phyloP scores from a whole-genome alignment of 1,140 invertebrate species.

The Medauroidea extradentata region DNA sequence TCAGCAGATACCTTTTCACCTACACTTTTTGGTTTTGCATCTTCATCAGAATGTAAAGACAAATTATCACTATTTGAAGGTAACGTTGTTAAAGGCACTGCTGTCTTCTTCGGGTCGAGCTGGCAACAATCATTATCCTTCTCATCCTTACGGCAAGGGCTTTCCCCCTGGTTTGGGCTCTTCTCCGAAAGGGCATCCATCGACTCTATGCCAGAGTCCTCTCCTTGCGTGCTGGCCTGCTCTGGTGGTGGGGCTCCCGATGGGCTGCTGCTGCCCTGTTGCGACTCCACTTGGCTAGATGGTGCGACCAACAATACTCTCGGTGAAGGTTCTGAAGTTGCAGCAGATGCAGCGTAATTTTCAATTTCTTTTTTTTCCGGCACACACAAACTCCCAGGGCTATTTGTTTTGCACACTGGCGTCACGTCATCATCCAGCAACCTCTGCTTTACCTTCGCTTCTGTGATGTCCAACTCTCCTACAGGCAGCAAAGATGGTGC shows the following conservation, averaged over 20 bases:
- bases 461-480: slow-evolving; percentile 49
- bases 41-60: too few species aligned
- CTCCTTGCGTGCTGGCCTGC: slow-evolving; percentile 51
- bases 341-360: neutral
- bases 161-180: slow-evolving; percentile 77
- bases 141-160: slow-evolving; percentile 44
- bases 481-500: slow-evolving; percentile 35
- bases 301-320: too few species aligned
- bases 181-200: slow-evolving; percentile 91
- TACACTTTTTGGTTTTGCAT: too few species aligned
- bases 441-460: slow-evolving; percentile 58
- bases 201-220: slow-evolving; percentile 88
- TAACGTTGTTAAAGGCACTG: slow-evolving; percentile 9
- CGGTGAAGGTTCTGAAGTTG: too few species aligned
- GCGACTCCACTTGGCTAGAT: too few species aligned
- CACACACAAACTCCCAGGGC: neutral
- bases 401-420: neutral
- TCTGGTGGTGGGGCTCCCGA: slow-evolving; percentile 30
- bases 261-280: slow-evolving; percentile 22
- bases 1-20: too few species aligned
- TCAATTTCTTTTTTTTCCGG: neutral
- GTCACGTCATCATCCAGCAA: slow-evolving; percentile 45
- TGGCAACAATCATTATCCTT: slow-evolving; percentile 19
- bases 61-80: too few species aligned
- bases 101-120: slow-evolving; percentile 1